phyloP scores from a whole-genome alignment of 2,797 vertebrate species.

The Hippopotamyrus pictus region DNA sequence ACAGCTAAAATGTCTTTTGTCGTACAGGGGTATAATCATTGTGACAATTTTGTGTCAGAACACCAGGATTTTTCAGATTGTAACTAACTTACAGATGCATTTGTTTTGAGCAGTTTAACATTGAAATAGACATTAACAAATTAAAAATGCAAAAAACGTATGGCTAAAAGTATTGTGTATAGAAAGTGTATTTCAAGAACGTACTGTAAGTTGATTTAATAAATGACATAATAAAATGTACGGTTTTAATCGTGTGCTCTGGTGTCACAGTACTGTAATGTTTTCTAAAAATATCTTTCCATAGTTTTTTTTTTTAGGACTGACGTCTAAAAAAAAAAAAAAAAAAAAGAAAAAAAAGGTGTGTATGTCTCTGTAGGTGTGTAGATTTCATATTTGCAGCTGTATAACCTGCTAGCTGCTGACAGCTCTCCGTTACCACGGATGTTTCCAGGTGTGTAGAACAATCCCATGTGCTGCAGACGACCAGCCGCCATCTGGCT shows the following conservation, averaged over 20 bases:
- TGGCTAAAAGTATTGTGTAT: conserved; percentile 33
- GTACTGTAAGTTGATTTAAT: conserved; percentile 42
- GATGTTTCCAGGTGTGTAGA: conserved; percentile 13
- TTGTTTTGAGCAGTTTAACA: conserved; percentile 55
- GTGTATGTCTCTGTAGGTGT: background rate
- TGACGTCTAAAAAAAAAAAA: background rate
- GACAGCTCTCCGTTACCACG: background rate
- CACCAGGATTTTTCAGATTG: conserved; percentile 56
- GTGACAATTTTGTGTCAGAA: conserved; percentile 45
- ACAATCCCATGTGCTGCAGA: background rate
- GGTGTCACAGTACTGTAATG: background rate
- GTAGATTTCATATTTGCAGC: background rate
- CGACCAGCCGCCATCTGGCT: conserved; percentile 31
- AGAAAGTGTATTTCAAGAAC: conserved; percentile 33
- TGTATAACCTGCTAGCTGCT: background rate
- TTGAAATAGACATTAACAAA: conserved; percentile 24
- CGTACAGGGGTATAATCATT: conserved; percentile 59
- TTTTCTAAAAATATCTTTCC: background rate
- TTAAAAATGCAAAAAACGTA: conserved; percentile 29
- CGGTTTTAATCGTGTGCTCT: background rate
- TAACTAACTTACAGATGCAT: conserved; percentile 54
- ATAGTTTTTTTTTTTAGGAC: background rate
- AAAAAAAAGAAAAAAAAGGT: background rate
- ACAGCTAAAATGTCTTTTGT: conserved; percentile 50
- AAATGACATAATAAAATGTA: conserved; percentile 37